These are phyloP conservation scores for Cryptoblepharus egeriae DNA, from an alignment of 2,797 vertebrate genomes.

Conservation along the genomic window DNA sequence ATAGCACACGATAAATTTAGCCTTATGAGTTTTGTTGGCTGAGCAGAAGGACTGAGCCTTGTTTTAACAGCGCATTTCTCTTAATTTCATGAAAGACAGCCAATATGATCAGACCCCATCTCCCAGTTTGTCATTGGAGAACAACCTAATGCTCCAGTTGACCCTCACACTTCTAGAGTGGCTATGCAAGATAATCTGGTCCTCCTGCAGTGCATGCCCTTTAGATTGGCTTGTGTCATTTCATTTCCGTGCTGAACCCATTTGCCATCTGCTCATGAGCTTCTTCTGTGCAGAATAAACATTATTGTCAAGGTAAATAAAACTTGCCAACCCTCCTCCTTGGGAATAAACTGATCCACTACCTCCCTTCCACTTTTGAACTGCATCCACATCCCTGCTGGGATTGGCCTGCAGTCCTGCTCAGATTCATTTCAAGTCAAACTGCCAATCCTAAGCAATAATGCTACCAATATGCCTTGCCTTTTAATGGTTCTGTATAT, in stretches of 20 bases:
- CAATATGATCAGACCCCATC: slow-evolving; percentile 14
- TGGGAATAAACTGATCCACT: not conserved
- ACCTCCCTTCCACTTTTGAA: not conserved
- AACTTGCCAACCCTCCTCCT: not conserved
- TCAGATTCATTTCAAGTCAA: not conserved
- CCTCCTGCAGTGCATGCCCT: slow-evolving; percentile 19
- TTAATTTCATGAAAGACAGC: not conserved
- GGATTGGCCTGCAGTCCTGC: not conserved
- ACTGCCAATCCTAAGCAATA: not conserved
- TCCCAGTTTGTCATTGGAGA: not conserved
- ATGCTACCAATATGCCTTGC: not conserved
- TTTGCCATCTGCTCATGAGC: not conserved
- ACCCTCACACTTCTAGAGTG: not conserved
- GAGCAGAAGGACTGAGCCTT: not conserved
- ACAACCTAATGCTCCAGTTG: slow-evolving; percentile 3
- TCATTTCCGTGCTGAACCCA: slow-evolving; percentile 15
- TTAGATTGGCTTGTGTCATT: not conserved
- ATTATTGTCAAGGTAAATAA: slow-evolving; percentile 2
- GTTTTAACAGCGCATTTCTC: slow-evolving; percentile 1
- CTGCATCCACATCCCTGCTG: not conserved
- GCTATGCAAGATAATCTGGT: not conserved
- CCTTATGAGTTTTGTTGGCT: slow-evolving; percentile 4
- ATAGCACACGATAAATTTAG: not conserved
- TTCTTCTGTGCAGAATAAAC: slow-evolving; percentile 4
- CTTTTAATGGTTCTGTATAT: not conserved